A percentile compares a stretch with the other conserved stretches of the same genome.
phyloP scores from a whole-genome alignment of 2,113 vertebrate species.

The Ariopsis seemanni region DNA sequence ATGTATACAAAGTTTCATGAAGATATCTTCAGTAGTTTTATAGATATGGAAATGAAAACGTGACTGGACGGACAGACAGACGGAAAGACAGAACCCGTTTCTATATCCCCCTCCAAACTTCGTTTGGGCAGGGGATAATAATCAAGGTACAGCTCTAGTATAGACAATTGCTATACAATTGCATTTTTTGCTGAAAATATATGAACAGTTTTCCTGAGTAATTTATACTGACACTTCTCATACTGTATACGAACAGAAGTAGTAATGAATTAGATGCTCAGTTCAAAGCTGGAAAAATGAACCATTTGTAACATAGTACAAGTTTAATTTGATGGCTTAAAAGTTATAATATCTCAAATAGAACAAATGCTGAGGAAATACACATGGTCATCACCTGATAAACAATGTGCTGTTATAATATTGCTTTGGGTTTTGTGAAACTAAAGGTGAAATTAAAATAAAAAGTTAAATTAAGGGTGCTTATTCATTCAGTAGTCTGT shows the following conservation, averaged over 20 bases:
- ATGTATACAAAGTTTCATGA: no score
- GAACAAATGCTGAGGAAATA: background rate
- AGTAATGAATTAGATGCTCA: conserved; percentile 14
- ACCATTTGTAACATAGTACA: background rate
- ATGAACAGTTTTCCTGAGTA: conserved; percentile 12
- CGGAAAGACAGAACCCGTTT: no score
- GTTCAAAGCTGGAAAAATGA: background rate
- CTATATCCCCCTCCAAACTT: no score
- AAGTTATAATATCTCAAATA: no score
- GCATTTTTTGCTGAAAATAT: background rate
- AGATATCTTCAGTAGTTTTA: no score
- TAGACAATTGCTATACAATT: background rate
- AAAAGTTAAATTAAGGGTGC: background rate
- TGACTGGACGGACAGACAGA: no score
- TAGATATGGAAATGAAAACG: no score
- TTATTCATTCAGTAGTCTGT: background rate
- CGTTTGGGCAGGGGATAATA: no score
- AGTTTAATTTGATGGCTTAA: background rate
- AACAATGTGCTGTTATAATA: background rate
- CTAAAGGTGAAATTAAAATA: background rate
- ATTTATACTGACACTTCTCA: background rate
- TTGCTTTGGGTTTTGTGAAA: background rate
- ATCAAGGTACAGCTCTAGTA: background rate
- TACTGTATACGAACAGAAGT: conserved; percentile 19
- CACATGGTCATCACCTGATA: background rate